A percentile compares a stretch with the other conserved stretches of the same genome.
Evolutionary conservation across 1,140 invertebrate species (phyloP).

Genomic region (Nephotettix cincticeps): DNA sequence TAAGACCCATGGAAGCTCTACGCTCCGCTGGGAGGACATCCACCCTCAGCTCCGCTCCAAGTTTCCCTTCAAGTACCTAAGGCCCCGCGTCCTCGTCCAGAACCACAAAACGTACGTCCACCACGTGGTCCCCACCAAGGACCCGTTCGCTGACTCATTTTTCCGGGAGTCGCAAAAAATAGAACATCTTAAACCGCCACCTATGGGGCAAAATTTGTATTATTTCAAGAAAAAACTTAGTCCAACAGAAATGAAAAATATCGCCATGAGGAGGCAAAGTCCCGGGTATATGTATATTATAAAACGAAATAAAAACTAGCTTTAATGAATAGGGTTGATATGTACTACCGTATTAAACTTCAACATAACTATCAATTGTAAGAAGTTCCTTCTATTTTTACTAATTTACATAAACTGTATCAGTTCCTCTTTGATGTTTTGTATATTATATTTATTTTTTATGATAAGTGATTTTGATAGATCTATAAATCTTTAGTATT

Average conservation of each 20-base stretch:
- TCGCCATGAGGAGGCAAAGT: not conserved
- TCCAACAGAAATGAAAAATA: not conserved
- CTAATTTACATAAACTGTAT: not conserved
- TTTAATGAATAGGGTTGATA: not conserved
- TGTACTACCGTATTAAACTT: not conserved
- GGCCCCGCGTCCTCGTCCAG: not conserved
- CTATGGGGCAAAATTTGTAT: not conserved
- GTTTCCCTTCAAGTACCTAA: not conserved
- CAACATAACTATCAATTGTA: not conserved
- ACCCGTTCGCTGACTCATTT: not conserved
- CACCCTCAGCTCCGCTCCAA: too few relatives aligned
- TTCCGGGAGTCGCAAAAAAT: not conserved
- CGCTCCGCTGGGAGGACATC: too few relatives aligned
- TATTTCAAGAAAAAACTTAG: not conserved
- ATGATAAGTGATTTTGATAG: not conserved
- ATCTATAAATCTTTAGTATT: not conserved
- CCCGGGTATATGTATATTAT: not conserved
- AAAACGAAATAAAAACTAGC: not conserved
- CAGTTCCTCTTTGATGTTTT: not conserved
- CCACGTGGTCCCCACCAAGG: not conserved
- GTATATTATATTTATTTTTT: not conserved
- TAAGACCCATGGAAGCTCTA: not conserved
- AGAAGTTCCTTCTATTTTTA: not conserved
- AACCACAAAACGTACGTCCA: not conserved
- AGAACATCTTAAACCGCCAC: not conserved